Evolutionary conservation across 2,797 vertebrate genomes (phyloP), one percentile per base, ranked within the genome.

Genomic region (Bradypodion pumilum): DNA sequence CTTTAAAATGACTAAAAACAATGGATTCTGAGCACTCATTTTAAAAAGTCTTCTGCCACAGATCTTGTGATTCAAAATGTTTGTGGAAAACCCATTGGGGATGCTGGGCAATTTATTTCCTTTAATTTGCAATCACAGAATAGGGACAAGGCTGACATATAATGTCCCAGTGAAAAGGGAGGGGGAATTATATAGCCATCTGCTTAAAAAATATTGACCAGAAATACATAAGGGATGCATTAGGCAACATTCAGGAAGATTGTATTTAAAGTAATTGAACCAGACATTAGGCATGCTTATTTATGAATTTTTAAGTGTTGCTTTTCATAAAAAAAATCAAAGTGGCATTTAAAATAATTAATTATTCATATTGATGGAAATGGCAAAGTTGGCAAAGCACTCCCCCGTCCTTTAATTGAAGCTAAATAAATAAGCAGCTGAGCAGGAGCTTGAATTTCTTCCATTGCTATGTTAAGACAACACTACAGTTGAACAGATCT

Each of bases 291-390:
- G 79, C 84, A 91, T 88, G 75, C 21, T 87, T 93, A 91, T 95
- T 95, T 93, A 95, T 95, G 87, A 92, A 94, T 93, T 91, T 95
- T 95, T 93, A 92, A 95, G 85, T 88, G 90, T 90, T 93, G 74
- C 86, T 93, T 84, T 92, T 92, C 88, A 86, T 94, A 84, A 93
- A 91, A 92, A 94, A 94, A 94, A 93, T 93, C 89, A 93, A 91
- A 89, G 92, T 93, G 88, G 29, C 74, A 87, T 92, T 94, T 93
- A 92, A 93, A 93, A 89, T 78, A 91, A 93, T 93, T 91, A 92
- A 95, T 95, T 94, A 94, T 95, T 95, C 87, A 95, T 90, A 83
- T 42, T 81, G 76, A 79, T 19, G 29, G 92, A 93, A 94, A 93
- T 91, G 70, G 82, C 85, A 92, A 91, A 86, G 86, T 88, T 92